A percentile compares a stretch with the other conserved stretches of the same genome.
These are phyloP conservation scores for Oscheius sp. DNA, from an alignment of 1,140 invertebrate species.

Conservation along the genomic window DNA sequence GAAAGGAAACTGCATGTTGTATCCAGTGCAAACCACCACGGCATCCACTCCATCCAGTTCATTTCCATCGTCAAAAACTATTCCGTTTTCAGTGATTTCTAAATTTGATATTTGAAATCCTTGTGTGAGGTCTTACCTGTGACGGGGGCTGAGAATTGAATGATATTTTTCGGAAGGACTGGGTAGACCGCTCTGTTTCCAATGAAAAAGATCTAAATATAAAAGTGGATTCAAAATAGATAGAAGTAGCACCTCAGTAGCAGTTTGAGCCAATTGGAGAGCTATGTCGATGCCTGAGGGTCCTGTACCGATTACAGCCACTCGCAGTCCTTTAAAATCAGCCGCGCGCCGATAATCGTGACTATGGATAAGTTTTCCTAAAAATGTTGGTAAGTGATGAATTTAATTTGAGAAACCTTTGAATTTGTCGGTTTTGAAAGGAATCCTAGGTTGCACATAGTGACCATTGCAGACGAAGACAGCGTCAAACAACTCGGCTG, in stretches of 20 bases:
- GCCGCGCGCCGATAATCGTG: slow-evolving; percentile 76
- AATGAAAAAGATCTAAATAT: slow-evolving; percentile 19
- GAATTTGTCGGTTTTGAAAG: slow-evolving; percentile 71
- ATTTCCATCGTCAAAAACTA: slow-evolving; percentile 4
- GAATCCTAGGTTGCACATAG: slow-evolving; percentile 69
- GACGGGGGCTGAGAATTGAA: slow-evolving; percentile 20
- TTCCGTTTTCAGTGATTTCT: background rate
- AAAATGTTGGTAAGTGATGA: background rate
- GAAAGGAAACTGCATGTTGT: slow-evolving; percentile 61
- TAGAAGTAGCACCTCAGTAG: slow-evolving; percentile 65
- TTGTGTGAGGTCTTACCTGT: background rate
- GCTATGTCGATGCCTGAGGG: slow-evolving; percentile 80
- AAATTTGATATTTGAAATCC: slow-evolving; percentile 31
- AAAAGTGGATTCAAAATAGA: background rate
- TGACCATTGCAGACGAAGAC: slow-evolving; percentile 63
- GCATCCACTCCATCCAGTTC: slow-evolving; percentile 55
- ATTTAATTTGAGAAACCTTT: slow-evolving; percentile 60
- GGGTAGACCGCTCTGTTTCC: slow-evolving; percentile 23
- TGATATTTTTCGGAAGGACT: slow-evolving; percentile 28
- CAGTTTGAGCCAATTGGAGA: slow-evolving; percentile 71
- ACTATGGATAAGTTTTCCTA: slow-evolving; percentile 73
- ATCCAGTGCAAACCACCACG: slow-evolving; percentile 65
- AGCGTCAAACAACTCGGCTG: slow-evolving; percentile 40
- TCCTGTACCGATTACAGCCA: slow-evolving; percentile 79
- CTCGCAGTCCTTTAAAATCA: slow-evolving; percentile 69